phyloP scores from a whole-genome alignment of 1,140 invertebrate genomes.

The Pogonognathellus flavescens region DNA sequence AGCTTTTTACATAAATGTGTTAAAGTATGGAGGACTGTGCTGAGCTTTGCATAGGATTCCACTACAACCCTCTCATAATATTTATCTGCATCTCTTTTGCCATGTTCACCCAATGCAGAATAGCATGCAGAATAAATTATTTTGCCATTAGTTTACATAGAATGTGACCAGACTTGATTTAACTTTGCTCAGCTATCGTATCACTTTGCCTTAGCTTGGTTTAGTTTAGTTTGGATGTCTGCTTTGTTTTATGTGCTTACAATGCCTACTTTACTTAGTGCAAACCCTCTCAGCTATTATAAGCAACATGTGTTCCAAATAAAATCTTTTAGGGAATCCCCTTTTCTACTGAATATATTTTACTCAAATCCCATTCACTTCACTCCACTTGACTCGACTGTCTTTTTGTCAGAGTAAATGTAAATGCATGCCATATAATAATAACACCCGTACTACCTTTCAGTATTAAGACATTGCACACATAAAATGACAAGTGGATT shows the following conservation, averaged over 20 bases:
- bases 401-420: no score
- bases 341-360: not conserved
- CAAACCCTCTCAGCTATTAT: not conserved
- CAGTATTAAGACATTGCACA: not conserved
- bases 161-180: conserved; percentile 2
- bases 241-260: not conserved
- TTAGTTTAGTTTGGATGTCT: not conserved
- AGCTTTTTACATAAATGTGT: conserved; percentile 40
- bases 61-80: not conserved
- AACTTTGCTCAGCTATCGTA: conserved; percentile 1
- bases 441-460: not conserved
- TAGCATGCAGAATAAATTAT: conserved; percentile 38
- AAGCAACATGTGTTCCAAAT: conserved; percentile 20
- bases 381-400: not conserved
- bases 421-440: no score
- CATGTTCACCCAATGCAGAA: not conserved
- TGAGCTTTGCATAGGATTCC: not conserved
- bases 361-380: not conserved
- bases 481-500: conserved; percentile 3
- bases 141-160: conserved; percentile 33
- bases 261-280: not conserved
- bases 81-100: not conserved
- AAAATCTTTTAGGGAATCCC: conserved; percentile 33
- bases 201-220: conserved; percentile 7
- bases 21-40: conserved; percentile 13